Conservation (phyloP, 2,113 vertebrate species). For the Cacatua alba region DNA sequence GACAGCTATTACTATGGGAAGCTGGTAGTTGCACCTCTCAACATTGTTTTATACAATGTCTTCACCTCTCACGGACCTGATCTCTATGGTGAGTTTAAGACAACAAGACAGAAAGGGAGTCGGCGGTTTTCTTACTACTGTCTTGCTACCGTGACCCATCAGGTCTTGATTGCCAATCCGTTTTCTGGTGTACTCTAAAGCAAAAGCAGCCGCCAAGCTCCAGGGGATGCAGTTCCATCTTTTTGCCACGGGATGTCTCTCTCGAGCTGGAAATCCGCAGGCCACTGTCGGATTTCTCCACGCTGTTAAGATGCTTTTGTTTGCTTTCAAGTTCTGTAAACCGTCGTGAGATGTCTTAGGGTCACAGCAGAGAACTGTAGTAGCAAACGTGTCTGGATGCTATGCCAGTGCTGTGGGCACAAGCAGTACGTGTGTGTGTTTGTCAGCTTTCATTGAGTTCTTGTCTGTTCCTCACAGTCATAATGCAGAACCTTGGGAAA, state of each 20-base stretch:
- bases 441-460: neutral
- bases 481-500: neutral
- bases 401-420: neutral
- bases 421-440: neutral
- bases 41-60: constrained; percentile 95
- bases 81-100: constrained; percentile 86
- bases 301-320: neutral
- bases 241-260: constrained; percentile 56
- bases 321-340: neutral
- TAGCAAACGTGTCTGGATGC: neutral
- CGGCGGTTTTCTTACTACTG: neutral
- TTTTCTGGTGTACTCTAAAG: neutral
- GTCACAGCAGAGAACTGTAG: neutral
- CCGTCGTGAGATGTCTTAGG: neutral
- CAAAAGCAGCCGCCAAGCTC: neutral
- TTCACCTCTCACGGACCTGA: constrained; percentile 96
- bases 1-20: constrained; percentile 96
- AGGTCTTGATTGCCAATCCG: neutral
- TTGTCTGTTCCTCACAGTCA: neutral
- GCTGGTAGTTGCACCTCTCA: constrained; percentile 91
- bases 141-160: neutral
- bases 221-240: neutral
- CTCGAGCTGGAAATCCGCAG: neutral
- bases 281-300: neutral
- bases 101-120: neutral